These are phyloP conservation scores for Diabrotica undecimpunctata DNA, from an alignment of 1,140 invertebrate genomes.

Conservation along the genomic window DNA sequence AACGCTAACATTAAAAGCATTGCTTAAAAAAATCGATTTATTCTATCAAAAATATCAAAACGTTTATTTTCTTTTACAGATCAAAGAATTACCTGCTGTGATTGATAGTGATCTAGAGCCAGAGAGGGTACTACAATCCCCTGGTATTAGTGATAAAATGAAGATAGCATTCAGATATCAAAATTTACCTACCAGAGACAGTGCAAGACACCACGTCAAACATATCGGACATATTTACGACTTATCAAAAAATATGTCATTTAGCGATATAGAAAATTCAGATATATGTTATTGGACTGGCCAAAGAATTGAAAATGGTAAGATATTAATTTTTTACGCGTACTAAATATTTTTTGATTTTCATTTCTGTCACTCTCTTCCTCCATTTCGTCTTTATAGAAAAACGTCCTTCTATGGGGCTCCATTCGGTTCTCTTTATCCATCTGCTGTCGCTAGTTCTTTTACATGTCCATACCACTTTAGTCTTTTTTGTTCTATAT, in stretches of 20 bases:
- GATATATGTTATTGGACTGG: slow-evolving; percentile 53
- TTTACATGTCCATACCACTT: too few relatives aligned
- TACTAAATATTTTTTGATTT: too few relatives aligned
- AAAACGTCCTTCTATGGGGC: too few relatives aligned
- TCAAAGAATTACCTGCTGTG: slow-evolving; percentile 50
- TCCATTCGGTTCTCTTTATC: too few relatives aligned
- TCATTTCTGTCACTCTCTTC: too few relatives aligned
- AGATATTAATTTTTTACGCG: slow-evolving; percentile 7
- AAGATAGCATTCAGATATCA: slow-evolving; percentile 86
- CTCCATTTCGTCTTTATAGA: too few relatives aligned
- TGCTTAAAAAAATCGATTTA: not conserved
- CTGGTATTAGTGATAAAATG: slow-evolving; percentile 57
- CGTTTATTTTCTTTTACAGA: slow-evolving; percentile 31
- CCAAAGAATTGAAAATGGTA: slow-evolving; percentile 38
- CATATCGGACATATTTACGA: slow-evolving; percentile 74
- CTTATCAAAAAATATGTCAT: slow-evolving; percentile 67
- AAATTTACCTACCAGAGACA: slow-evolving; percentile 55
- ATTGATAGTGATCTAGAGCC: slow-evolving; percentile 37
- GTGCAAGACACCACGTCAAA: slow-evolving; percentile 25
- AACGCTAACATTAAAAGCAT: too few relatives aligned
- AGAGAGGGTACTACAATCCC: slow-evolving; percentile 44
- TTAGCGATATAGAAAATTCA: slow-evolving; percentile 53
- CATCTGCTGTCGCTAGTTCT: too few relatives aligned
- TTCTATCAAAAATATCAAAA: not conserved
- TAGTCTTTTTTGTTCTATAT: too few relatives aligned